A percentile compares a stretch with the other conserved stretches of the same genome.
phyloP scores from a whole-genome alignment of 1,140 invertebrate genomes.

The Myzus persicae region DNA sequence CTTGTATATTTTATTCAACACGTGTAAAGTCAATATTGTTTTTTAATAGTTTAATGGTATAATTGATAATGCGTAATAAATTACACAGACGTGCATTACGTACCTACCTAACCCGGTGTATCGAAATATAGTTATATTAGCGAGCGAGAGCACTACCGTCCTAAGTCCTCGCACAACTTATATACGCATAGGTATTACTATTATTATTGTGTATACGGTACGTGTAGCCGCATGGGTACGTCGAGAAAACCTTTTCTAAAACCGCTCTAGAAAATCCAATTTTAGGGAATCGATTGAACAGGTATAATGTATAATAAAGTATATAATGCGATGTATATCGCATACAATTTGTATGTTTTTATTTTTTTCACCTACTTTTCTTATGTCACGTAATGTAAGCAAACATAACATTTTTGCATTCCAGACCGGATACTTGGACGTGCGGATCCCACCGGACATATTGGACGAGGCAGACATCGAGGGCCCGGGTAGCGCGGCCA shows the following conservation, averaged over 20 bases:
- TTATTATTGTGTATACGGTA: background rate
- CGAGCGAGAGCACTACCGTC: background rate
- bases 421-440: conserved; percentile 77
- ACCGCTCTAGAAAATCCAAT: conserved; percentile 6
- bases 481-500: conserved; percentile 72
- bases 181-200: background rate
- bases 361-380: background rate
- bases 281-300: conserved; percentile 34
- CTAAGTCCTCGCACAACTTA: background rate
- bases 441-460: conserved; percentile 85
- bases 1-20: background rate
- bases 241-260: background rate
- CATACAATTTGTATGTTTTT: background rate
- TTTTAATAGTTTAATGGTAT: background rate
- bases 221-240: background rate
- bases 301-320: too few species aligned
- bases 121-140: background rate
- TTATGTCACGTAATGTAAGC: background rate
- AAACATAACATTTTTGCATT: background rate
- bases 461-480: conserved; percentile 76
- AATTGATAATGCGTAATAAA: conserved; percentile 21
- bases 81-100: background rate
- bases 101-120: background rate
- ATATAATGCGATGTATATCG: background rate
- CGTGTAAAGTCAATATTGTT: conserved; percentile 15